phyloP scores from a whole-genome alignment of 2,113 vertebrate species.

The Amphiprion percula region DNA sequence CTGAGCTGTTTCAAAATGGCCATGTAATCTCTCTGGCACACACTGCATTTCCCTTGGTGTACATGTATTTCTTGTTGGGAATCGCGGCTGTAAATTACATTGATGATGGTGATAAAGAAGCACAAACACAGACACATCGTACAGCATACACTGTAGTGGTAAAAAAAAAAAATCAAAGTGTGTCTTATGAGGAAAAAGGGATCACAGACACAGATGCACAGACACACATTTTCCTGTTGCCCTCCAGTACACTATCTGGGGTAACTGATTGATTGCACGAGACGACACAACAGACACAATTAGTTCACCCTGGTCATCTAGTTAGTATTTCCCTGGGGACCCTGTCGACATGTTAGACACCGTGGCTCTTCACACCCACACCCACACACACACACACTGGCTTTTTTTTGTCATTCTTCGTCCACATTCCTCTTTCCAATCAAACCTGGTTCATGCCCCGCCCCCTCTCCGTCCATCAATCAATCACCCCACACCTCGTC shows the following conservation, averaged over 20 bases:
- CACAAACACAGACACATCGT: not conserved
- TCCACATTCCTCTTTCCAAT: slow-evolving; percentile 49
- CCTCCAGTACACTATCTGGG: slow-evolving; percentile 45
- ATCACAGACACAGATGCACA: slow-evolving; percentile 5
- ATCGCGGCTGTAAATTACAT: not conserved
- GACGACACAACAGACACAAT: slow-evolving; percentile 79
- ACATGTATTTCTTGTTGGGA: not conserved
- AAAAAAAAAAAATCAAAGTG: not conserved
- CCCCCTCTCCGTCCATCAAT: slow-evolving; percentile 50
- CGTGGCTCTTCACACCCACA: slow-evolving; percentile 17
- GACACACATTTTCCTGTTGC: slow-evolving; percentile 18
- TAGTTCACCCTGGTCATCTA: slow-evolving; percentile 76
- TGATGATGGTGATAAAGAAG: not conserved
- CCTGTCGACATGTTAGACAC: slow-evolving; percentile 52
- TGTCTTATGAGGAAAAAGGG: not conserved
- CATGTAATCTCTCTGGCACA: too few relatives aligned
- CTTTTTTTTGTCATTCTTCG: not conserved
- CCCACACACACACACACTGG: slow-evolving; percentile 10
- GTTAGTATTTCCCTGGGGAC: slow-evolving; percentile 58
- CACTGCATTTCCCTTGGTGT: too few relatives aligned
- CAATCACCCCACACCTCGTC: slow-evolving; percentile 43
- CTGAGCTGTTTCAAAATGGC: too few relatives aligned
- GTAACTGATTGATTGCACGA: slow-evolving; percentile 81
- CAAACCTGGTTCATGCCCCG: slow-evolving; percentile 28
- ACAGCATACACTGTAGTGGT: not conserved